These are phyloP conservation scores for Vombatus ursinus DNA, from an alignment of 2,113 vertebrate genomes.

Conservation along the genomic window DNA sequence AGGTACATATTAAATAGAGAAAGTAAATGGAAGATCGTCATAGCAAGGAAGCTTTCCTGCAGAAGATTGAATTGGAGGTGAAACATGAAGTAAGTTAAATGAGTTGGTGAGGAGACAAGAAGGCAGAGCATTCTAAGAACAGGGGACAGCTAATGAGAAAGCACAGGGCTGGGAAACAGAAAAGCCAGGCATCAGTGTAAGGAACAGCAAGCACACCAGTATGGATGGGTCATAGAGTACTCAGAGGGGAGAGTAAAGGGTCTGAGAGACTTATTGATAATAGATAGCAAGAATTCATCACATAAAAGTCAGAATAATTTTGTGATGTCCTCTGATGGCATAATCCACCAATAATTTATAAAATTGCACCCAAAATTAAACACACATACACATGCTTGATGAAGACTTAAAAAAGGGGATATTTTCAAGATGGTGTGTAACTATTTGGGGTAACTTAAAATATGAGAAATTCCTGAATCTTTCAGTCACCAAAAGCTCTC, in stretches of 20 bases:
- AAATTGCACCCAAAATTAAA: neutral
- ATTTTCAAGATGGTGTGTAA: neutral
- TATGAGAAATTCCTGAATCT: neutral
- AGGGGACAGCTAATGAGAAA: neutral
- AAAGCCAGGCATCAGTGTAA: neutral
- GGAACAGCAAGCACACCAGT: neutral
- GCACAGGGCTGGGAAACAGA: neutral
- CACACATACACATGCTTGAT: neutral
- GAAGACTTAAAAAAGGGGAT: neutral
- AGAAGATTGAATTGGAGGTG: neutral
- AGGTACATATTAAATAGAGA: neutral
- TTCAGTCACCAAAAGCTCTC: neutral
- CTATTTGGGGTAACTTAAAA: neutral
- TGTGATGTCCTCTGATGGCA: neutral
- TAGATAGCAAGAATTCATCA: neutral
- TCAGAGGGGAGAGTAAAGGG: neutral
- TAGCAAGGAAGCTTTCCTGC: neutral
- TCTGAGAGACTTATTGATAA: neutral
- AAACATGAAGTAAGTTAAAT: neutral
- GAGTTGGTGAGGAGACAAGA: neutral
- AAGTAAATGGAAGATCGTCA: neutral
- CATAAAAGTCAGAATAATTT: neutral
- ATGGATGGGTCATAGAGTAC: neutral
- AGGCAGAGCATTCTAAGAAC: neutral
- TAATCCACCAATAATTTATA: neutral